These are phyloP conservation scores for Myanophis thanlyinensis DNA, from an alignment of 2,113 vertebrate genomes.

Conservation along the genomic window DNA sequence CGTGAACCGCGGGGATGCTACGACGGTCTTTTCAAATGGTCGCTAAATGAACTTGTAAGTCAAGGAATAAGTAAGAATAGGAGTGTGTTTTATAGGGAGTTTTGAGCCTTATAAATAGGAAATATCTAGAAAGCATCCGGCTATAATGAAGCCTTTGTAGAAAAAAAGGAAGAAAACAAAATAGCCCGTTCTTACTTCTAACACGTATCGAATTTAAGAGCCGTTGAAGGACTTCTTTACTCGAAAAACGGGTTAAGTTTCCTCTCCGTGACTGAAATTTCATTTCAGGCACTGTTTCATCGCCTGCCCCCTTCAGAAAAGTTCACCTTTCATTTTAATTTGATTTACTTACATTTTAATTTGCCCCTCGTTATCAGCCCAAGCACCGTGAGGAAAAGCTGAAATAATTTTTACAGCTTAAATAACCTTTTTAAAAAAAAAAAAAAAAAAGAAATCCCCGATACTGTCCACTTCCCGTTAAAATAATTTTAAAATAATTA, in stretches of 20 bases:
- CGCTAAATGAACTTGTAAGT: too few relatives aligned
- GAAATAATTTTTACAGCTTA: neutral
- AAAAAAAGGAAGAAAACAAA: neutral
- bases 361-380: slow-evolving; percentile 60
- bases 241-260: slow-evolving; percentile 18
- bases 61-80: too few relatives aligned
- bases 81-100: too few relatives aligned
- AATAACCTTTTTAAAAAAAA: neutral
- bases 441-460: neutral
- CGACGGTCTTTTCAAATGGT: too few relatives aligned
- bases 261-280: rapidly evolving
- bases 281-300: neutral
- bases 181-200: neutral
- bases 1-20: too few relatives aligned
- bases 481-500: too few relatives aligned
- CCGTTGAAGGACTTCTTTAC: neutral
- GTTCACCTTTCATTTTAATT: slow-evolving; percentile 37
- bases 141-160: neutral
- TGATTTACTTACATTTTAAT: slow-evolving; percentile 65
- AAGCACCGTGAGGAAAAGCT: slow-evolving; percentile 5
- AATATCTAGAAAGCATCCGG: too few relatives aligned
- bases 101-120: too few relatives aligned
- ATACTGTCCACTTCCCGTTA: too few relatives aligned
- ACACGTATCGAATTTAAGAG: neutral
- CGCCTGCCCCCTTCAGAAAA: neutral